Evolutionary conservation across 2,888 invertebrate species (phyloP).

Genomic region (Andrena dorsata): DNA sequence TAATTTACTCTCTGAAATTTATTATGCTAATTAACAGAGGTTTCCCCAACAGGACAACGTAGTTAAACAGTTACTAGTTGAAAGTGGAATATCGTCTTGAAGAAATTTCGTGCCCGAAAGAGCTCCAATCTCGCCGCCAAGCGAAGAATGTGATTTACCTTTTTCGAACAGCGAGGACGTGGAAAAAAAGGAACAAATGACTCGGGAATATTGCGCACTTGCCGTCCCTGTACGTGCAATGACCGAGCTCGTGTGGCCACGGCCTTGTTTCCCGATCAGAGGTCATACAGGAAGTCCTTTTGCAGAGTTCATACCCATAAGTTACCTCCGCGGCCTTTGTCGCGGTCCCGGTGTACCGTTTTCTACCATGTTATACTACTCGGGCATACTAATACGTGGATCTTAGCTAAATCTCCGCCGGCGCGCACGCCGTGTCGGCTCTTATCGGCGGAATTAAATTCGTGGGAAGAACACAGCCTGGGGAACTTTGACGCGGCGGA

Average conservation of each 20-base stretch:
- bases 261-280: conserved; percentile 65
- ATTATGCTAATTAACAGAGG: too few relatives aligned
- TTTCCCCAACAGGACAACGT: too few relatives aligned
- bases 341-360: conserved; percentile 60
- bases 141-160: neutral
- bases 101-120: neutral
- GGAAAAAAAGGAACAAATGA: neutral
- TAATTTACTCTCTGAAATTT: too few relatives aligned
- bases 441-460: conserved; percentile 54
- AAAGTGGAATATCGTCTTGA: too few relatives aligned
- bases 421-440: conserved; percentile 4
- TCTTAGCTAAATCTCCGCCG: conserved; percentile 55
- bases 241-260: conserved; percentile 55
- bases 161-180: neutral
- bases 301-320: conserved; percentile 66
- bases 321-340: conserved; percentile 62
- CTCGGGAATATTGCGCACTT: conserved; percentile 32
- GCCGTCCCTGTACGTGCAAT: conserved; percentile 32
- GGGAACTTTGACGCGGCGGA: neutral
- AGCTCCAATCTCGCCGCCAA: too few relatives aligned
- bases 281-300: conserved; percentile 66
- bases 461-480: conserved; percentile 51
- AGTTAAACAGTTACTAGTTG: too few relatives aligned
- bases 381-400: conserved; percentile 58
- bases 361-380: conserved; percentile 56